Evolutionary conservation across 2,113 vertebrate genomes (phyloP).

Genomic region (Notarius quadriscutis): DNA sequence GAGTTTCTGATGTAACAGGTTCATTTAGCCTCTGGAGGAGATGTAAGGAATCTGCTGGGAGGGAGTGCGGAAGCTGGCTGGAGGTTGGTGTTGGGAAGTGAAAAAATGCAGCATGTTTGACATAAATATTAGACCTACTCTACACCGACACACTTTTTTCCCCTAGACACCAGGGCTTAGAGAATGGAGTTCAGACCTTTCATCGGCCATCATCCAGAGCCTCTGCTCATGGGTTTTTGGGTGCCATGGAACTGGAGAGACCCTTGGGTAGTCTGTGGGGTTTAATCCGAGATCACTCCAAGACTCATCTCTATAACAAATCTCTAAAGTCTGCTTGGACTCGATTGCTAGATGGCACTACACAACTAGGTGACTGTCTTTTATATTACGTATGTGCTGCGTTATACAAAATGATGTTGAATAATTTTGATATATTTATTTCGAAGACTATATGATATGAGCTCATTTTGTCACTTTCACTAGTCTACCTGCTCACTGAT

Average conservation of each 20-base stretch:
- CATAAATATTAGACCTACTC: conserved; percentile 7
- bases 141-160: not conserved
- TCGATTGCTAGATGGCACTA: conserved; percentile 83
- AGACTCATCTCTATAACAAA: conserved; percentile 82
- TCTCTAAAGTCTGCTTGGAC: conserved; percentile 81
- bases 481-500: conserved; percentile 88
- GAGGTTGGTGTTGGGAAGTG: conserved; percentile 72
- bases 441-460: not conserved
- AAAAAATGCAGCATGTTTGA: not conserved
- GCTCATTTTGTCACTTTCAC: conserved; percentile 46
- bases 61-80: conserved; percentile 81
- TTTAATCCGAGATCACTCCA: conserved; percentile 82
- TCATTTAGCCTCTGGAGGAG: conserved; percentile 81
- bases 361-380: conserved; percentile 83
- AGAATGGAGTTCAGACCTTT: conserved; percentile 83
- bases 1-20: conserved; percentile 72
- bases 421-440: not conserved
- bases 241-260: conserved; percentile 80
- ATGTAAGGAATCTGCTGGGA: conserved; percentile 80
- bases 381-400: not conserved
- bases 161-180: conserved; percentile 83
- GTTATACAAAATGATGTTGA: not conserved
- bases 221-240: conserved; percentile 87
- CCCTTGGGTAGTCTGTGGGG: conserved; percentile 81
- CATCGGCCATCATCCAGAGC: conserved; percentile 82